These are phyloP conservation scores for Listrodromus nycthemerus DNA, from an alignment of 2,888 invertebrate genomes.

Conservation along the genomic window DNA sequence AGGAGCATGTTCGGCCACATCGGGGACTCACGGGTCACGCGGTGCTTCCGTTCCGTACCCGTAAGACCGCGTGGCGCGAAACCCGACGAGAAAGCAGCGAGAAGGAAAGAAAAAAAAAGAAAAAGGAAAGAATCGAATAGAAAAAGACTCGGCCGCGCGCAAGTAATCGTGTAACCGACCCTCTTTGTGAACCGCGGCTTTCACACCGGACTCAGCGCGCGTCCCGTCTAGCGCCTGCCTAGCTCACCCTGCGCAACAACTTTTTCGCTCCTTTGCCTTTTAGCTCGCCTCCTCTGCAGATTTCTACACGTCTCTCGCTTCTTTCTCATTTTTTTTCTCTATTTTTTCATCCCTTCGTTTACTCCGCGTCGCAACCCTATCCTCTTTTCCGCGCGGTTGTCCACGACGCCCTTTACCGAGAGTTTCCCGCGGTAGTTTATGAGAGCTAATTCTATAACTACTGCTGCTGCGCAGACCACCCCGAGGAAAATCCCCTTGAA, in stretches of 20 bases:
- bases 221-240: background rate
- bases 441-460: conserved; percentile 50
- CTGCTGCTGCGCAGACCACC: conserved; percentile 77
- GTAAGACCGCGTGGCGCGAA: conserved; percentile 5
- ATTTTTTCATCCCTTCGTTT: conserved; percentile 23
- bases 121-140: conserved; percentile 9
- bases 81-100: conserved; percentile 13
- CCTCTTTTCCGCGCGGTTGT: conserved; percentile 51
- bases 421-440: background rate
- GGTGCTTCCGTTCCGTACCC: conserved; percentile 25
- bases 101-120: conserved; percentile 39
- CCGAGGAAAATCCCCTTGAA: conserved; percentile 82
- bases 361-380: conserved; percentile 12
- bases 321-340: conserved; percentile 6
- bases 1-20: conserved; percentile 16
- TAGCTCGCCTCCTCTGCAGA: conserved; percentile 70
- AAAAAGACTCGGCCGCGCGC: conserved; percentile 63
- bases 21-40: conserved; percentile 1
- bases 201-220: conserved; percentile 61
- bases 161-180: conserved; percentile 79
- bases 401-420: conserved; percentile 22
- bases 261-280: conserved; percentile 24
- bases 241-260: conserved; percentile 27
- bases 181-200: conserved; percentile 73
- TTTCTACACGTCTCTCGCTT: conserved; percentile 25